Conservation (phyloP, 2,888 invertebrate genomes). For the Mamestra brassicae region DNA sequence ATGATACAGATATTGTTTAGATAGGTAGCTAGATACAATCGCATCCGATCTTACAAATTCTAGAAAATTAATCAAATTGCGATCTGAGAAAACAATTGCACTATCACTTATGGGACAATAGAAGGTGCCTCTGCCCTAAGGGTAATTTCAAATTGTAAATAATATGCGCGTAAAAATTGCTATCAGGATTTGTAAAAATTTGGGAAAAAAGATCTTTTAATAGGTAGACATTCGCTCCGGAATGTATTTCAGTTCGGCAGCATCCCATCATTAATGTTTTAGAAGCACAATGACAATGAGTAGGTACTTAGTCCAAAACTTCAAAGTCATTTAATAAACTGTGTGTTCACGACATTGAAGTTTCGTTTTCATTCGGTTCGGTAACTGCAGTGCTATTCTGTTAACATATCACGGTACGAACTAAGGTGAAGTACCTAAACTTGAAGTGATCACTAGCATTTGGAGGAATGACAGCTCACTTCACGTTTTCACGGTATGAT, state of each 20-base stretch:
- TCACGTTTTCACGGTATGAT: too few species aligned
- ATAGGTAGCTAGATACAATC: fast-evolving
- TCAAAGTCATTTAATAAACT: background rate
- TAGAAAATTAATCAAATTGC: background rate
- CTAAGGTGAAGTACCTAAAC: too few species aligned
- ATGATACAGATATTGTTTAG: constrained; percentile 8
- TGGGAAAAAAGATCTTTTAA: background rate
- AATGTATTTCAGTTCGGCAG: background rate
- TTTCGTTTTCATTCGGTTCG: too few species aligned
- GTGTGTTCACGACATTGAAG: too few species aligned
- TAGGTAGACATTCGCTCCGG: background rate
- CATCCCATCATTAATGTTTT: too few species aligned
- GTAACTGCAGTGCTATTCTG: too few species aligned
- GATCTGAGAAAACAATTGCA: background rate
- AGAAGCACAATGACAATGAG: too few species aligned
- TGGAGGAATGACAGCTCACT: too few species aligned
- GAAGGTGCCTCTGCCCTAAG: background rate
- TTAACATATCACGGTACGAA: too few species aligned
- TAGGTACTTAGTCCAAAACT: background rate
- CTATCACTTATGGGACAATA: background rate
- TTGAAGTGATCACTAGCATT: too few species aligned
- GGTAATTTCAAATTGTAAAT: background rate
- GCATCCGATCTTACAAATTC: background rate
- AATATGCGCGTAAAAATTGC: background rate
- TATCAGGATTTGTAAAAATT: too few species aligned